Base-by-base conservation (phyloP, 2,113 vertebrate genomes). In the Pristiophorus japonicus region DNA sequence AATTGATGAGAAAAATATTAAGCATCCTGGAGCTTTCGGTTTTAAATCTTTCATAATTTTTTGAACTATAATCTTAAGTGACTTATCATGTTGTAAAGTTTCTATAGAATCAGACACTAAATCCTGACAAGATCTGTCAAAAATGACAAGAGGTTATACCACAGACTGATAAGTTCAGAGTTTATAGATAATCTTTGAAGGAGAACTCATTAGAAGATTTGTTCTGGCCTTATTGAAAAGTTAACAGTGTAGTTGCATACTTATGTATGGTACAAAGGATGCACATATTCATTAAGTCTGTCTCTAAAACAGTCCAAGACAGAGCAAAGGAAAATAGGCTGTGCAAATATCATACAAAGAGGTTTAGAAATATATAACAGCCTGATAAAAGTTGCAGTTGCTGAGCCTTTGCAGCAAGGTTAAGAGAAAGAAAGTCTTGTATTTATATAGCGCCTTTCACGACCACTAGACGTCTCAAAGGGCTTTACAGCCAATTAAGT, bases 31-130 rank as follows among this genome's bases (percentile, higher is more conserved):
- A 59, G 4, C 0, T 59, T 88, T 88, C 27, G 12, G 45, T 88
- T 88, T 88, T 90, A 90, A 90, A 90, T 90, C 87, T 59, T 90
- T 59, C 87, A 90, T 90, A 14, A 81, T 90, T 90, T 88, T 88
- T 55, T 59, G 27, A 88, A 59, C 47, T 55, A 30, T 55, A 24
- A 24, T 11, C 55, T 34, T 59, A 90, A 90, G 87, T 90, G 51
- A 8, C 27, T 75, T 75, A 30, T 75, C 34, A 59, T 59, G 14
- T 18, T 45, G 3, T 90, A n/a, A 34, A 90, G 87, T 90, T 90
- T 90, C 87, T 90, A 90, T 90, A 51, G 87, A 90, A 90, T 59
- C 51, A 34, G 87, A 10, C 87, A 62, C 4, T 59, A 90, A 30
- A n/a, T 62, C 55, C 51, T 90, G 87, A 90, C 51, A 16, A 59